These are phyloP conservation scores for Aphrocallistes beatrix DNA, from an alignment of 37 sponge, comb jelly and placozoan genomes.

Conservation along the genomic window DNA sequence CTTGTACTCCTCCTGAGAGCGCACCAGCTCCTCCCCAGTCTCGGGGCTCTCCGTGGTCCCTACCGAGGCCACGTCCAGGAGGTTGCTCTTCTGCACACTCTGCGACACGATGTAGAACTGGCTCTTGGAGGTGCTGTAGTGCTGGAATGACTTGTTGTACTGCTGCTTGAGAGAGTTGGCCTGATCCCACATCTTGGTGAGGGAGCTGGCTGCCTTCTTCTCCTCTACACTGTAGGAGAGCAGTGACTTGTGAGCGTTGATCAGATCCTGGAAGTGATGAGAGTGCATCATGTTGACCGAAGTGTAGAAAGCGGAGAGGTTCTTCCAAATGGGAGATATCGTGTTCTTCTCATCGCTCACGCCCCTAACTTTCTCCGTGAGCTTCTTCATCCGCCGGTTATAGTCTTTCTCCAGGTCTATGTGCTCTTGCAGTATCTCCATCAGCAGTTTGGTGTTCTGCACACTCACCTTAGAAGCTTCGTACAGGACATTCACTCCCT, in stretches of 20 bases:
- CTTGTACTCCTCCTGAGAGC: background rate
- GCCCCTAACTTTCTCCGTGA: background rate
- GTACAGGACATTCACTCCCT: background rate
- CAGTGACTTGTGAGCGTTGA: background rate
- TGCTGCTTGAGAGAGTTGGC: conserved; percentile 14
- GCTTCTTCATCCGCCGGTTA: background rate
- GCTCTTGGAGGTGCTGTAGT: conserved; percentile 17
- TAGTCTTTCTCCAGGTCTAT: background rate
- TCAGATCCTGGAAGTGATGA: background rate
- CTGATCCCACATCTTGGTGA: background rate
- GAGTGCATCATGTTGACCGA: background rate
- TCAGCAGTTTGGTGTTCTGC: background rate
- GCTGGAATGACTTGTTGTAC: conserved; percentile 10
- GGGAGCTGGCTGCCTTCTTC: background rate
- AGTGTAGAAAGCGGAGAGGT: background rate
- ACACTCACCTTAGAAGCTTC: conserved; percentile 11
- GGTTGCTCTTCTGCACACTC: background rate
- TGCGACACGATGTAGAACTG: background rate
- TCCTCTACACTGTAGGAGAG: background rate
- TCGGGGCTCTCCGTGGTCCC: background rate
- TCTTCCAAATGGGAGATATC: background rate
- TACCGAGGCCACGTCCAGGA: background rate
- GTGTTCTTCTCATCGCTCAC: conserved; percentile 5
- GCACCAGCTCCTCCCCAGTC: background rate
- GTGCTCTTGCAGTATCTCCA: background rate